Conservation (phyloP, 2,797 vertebrate species). For the Syngnathus rostellatus region DNA sequence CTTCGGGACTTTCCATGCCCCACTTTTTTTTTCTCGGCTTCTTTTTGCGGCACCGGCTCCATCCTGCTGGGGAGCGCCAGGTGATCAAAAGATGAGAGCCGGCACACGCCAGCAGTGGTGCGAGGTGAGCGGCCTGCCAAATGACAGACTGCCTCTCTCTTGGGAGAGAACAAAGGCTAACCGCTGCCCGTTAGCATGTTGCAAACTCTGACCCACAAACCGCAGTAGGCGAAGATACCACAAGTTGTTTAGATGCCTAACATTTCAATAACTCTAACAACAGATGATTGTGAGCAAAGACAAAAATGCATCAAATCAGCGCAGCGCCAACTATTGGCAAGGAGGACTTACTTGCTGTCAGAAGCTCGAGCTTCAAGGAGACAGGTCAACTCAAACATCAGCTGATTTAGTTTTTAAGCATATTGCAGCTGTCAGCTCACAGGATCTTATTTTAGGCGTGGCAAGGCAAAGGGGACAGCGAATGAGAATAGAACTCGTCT, state of each 20-base stretch:
- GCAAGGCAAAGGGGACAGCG: not conserved
- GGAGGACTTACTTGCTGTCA: no score
- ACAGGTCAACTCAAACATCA: not conserved
- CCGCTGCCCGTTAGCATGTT: not conserved
- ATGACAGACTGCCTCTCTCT: not conserved
- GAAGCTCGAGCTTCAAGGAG: not conserved
- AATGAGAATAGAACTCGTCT: not conserved
- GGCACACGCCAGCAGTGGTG: not conserved
- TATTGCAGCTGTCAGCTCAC: not conserved
- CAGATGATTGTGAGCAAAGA: no score
- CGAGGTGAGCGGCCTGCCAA: not conserved
- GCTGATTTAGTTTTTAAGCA: not conserved
- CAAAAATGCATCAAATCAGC: not conserved
- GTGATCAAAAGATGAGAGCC: constrained; percentile 43
- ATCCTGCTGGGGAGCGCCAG: constrained; percentile 18
- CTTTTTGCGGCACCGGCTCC: constrained; percentile 10
- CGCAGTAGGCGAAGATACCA: no score
- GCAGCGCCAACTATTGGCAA: no score
- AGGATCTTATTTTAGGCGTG: not conserved
- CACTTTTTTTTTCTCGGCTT: constrained; percentile 47
- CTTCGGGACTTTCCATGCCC: constrained; percentile 71
- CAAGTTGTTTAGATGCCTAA: no score
- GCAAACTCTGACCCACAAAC: no score
- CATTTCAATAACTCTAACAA: no score
- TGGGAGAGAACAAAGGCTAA: not conserved